phyloP scores from a whole-genome alignment of 2,113 vertebrate species.

The Riparia riparia region DNA sequence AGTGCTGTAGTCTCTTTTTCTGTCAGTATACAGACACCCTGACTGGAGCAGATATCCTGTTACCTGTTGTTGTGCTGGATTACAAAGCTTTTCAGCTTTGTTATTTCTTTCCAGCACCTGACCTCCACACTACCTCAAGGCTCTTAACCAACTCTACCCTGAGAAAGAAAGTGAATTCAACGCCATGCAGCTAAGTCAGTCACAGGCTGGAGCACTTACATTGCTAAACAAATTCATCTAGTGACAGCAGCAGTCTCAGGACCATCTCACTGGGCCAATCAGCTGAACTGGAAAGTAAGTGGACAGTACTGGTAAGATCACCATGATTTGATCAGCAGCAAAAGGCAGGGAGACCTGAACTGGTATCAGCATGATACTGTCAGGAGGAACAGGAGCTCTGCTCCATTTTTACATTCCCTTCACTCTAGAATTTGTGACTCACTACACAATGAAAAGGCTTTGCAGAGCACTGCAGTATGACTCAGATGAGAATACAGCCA shows the following conservation, averaged over 20 bases:
- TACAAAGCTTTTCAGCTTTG: neutral
- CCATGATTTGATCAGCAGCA: neutral
- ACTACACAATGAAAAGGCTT: conserved; percentile 69
- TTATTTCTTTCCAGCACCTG: neutral
- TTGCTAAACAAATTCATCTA: neutral
- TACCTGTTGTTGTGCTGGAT: neutral
- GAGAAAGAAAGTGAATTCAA: neutral
- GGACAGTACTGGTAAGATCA: neutral
- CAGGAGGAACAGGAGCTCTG: conserved; percentile 5
- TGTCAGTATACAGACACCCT: neutral
- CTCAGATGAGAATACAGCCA: conserved; percentile 63
- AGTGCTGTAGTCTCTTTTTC: neutral
- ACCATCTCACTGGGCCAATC: neutral
- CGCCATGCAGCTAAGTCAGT: neutral
- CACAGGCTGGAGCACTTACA: neutral
- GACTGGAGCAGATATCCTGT: neutral
- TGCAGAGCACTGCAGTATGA: conserved; percentile 71
- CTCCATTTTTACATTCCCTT: conserved; percentile 59
- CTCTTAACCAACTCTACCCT: neutral
- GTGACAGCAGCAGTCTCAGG: neutral
- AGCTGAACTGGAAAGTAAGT: neutral
- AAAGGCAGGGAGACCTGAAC: neutral
- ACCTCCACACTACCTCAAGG: neutral
- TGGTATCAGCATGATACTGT: neutral
- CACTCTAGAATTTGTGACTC: conserved; percentile 67